Evolutionary conservation across 2,888 invertebrate species (phyloP).

Genomic region (Polydrusus tereticollis): DNA sequence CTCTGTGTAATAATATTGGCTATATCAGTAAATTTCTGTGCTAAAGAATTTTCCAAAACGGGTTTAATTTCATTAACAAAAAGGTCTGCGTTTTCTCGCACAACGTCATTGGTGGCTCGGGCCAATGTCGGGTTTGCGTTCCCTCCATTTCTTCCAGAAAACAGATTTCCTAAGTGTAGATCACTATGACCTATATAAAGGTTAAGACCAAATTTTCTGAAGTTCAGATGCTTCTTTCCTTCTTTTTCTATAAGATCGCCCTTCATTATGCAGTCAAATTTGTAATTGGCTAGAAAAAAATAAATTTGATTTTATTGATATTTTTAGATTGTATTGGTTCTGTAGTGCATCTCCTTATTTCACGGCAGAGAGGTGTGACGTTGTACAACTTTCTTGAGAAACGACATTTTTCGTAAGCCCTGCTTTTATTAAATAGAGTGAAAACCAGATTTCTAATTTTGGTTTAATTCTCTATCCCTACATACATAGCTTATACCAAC

Average conservation of each 20-base stretch:
- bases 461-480: no score
- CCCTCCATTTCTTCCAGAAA: slow-evolving; percentile 77
- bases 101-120: slow-evolving; percentile 75
- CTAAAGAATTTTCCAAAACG: slow-evolving; percentile 74
- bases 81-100: slow-evolving; percentile 77
- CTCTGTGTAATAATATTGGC: slow-evolving; percentile 78
- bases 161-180: slow-evolving; percentile 76
- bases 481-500: no score
- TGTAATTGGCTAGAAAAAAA: slow-evolving; percentile 71
- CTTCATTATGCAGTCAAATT: slow-evolving; percentile 75
- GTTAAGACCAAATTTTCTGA: slow-evolving; percentile 75
- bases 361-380: no score
- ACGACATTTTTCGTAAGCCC: no score
- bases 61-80: slow-evolving; percentile 79
- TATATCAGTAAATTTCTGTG: slow-evolving; percentile 77
- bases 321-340: no score
- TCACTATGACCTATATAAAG: slow-evolving; percentile 74
- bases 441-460: no score
- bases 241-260: slow-evolving; percentile 72
- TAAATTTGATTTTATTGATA: no score
- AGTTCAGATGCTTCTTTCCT: slow-evolving; percentile 73
- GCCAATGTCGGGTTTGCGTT: slow-evolving; percentile 72
- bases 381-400: no score
- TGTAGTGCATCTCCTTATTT: no score
- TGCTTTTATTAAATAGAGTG: no score